Evolutionary conservation across 2,888 invertebrate genomes (phyloP).

Genomic region (Macropis europaea): DNA sequence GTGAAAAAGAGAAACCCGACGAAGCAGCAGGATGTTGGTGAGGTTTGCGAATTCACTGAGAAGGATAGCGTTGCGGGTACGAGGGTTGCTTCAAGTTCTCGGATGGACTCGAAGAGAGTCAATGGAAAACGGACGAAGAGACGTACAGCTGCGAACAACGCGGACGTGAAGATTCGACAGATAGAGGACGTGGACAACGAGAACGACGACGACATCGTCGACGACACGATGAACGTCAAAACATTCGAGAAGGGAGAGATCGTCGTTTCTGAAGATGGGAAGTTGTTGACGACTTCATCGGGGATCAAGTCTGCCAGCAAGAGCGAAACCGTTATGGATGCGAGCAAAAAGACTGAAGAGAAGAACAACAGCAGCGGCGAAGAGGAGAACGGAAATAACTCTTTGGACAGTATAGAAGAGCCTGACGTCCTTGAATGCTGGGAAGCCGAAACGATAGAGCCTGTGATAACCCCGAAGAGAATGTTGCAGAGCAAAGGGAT

Average conservation of each 20-base stretch:
- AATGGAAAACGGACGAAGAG: conserved; percentile 54
- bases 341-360: conserved; percentile 14
- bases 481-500: conserved; percentile 54
- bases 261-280: conserved; percentile 74
- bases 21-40: conserved; percentile 53
- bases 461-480: conserved; percentile 66
- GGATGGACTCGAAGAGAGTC: conserved; percentile 67
- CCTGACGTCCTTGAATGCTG: conserved; percentile 81
- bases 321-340: conserved; percentile 3
- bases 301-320: too few relatives aligned
- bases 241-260: conserved; percentile 77
- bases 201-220: conserved; percentile 53
- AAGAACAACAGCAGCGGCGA: conserved; percentile 49
- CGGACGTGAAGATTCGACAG: conserved; percentile 59
- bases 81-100: conserved; percentile 79
- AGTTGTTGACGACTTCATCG: conserved; percentile 67
- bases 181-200: conserved; percentile 34
- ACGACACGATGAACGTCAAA: conserved; percentile 64
- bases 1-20: conserved; percentile 31
- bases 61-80: conserved; percentile 78
- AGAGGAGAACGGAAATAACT: conserved; percentile 43
- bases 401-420: conserved; percentile 76
- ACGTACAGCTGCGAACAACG: conserved; percentile 43
- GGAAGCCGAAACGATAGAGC: conserved; percentile 78
- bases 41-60: conserved; percentile 74